These are phyloP conservation scores for Oncorhynchus masou DNA, from an alignment of 2,113 vertebrate species.

Conservation along the genomic window DNA sequence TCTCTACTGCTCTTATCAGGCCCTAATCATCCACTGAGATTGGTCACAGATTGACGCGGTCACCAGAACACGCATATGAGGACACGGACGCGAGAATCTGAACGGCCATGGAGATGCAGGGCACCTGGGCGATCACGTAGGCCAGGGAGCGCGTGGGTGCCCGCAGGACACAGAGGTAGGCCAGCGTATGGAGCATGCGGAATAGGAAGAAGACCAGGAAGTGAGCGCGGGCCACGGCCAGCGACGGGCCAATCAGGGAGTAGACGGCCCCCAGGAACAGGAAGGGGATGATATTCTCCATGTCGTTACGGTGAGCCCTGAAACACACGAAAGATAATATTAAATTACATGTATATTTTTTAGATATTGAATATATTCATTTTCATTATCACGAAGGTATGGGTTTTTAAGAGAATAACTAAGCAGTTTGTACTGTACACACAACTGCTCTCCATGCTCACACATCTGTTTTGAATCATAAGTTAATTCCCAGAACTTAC, in stretches of 20 bases:
- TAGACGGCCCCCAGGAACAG: constrained; percentile 92
- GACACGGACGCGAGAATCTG: constrained; percentile 80
- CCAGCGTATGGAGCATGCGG: constrained; percentile 81
- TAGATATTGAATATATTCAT: too few relatives aligned
- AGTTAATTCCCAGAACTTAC: neutral
- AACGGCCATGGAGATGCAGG: constrained; percentile 90
- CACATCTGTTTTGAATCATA: neutral
- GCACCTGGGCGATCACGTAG: constrained; percentile 84
- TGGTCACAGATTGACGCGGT: neutral
- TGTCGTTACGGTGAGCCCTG: constrained; percentile 89
- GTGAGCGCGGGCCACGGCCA: constrained; percentile 79
- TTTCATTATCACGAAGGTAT: too few relatives aligned
- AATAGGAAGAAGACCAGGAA: constrained; percentile 83
- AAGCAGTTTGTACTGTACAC: neutral
- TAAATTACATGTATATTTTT: too few relatives aligned
- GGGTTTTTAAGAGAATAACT: neutral
- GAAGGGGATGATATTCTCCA: constrained; percentile 96
- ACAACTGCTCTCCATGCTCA: too few relatives aligned
- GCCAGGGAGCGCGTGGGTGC: constrained; percentile 85
- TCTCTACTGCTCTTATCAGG: too few relatives aligned
- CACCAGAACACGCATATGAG: neutral
- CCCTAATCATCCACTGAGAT: neutral
- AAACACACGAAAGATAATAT: constrained; percentile 8
- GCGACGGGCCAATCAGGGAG: constrained; percentile 80
- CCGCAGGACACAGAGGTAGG: constrained; percentile 82